A percentile compares a stretch with the other conserved stretches of the same genome.
Conservation (phyloP, 2,113 vertebrate species). For the Lanius ludovicianus region DNA sequence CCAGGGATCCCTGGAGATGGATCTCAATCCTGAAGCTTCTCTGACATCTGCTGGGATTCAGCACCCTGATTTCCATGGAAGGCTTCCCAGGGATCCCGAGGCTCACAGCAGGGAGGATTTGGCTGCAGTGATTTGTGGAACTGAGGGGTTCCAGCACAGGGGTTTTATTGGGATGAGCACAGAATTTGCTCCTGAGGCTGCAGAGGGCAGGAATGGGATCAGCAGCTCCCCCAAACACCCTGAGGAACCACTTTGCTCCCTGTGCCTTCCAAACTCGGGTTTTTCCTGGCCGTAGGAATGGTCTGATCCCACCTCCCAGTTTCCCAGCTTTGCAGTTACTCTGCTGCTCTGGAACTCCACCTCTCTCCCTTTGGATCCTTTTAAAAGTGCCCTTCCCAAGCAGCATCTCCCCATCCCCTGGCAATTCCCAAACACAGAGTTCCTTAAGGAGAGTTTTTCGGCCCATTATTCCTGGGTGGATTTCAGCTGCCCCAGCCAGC, state of each 20-base stretch:
- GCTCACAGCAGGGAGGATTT: neutral
- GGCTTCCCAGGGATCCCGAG: neutral
- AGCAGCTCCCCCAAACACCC: neutral
- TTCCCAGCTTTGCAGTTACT: neutral
- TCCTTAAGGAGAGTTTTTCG: neutral
- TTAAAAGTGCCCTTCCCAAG: neutral
- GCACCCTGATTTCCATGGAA: neutral
- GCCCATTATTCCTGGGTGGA: neutral
- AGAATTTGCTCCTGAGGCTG: neutral
- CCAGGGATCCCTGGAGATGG: neutral
- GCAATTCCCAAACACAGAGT: neutral
- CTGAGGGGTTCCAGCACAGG: rapidly evolving
- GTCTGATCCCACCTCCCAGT: neutral
- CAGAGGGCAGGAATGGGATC: neutral
- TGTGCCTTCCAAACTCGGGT: rapidly evolving
- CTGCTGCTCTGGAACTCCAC: neutral
- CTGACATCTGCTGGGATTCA: neutral
- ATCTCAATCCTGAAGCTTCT: neutral
- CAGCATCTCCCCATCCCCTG: neutral
- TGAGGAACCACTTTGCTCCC: neutral
- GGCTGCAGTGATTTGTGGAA: neutral
- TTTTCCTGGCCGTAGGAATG: rapidly evolving
- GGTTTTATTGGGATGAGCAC: neutral
- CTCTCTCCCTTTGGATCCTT: neutral
- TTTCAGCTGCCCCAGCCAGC: neutral